Evolutionary conservation across 2,113 vertebrate species (phyloP).

Genomic region (Xenotilapia caudafasciata): DNA sequence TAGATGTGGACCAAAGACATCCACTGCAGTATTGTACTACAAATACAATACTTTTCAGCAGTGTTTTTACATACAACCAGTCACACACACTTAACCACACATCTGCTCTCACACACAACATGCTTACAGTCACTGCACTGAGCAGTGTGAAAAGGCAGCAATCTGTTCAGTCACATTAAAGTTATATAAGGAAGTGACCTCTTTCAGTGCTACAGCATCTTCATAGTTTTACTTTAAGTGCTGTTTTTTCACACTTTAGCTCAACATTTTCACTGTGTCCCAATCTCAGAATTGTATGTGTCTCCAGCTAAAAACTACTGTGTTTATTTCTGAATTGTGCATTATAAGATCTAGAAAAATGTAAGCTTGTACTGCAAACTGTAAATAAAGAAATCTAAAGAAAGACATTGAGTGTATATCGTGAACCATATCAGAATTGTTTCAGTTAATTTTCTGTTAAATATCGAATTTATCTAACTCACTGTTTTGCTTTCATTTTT

Average conservation of each 20-base stretch:
- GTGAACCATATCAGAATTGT: neutral
- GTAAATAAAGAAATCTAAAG: neutral
- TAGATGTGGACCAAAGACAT: neutral
- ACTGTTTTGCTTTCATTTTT: neutral
- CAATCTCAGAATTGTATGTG: neutral
- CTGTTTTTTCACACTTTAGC: neutral
- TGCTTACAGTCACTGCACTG: neutral
- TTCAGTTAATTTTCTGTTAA: neutral
- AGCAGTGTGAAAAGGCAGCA: neutral
- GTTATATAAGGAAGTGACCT: constrained; percentile 8
- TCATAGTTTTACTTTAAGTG: neutral
- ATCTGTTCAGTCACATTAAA: constrained; percentile 31
- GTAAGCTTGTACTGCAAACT: neutral
- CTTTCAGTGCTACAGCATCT: neutral
- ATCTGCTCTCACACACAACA: neutral
- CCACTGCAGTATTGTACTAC: neutral
- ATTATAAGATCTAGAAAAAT: neutral
- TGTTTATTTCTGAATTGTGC: neutral
- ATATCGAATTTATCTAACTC: neutral
- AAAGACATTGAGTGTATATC: neutral
- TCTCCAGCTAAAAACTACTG: neutral
- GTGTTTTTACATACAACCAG: neutral
- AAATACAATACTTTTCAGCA: neutral
- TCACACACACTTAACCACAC: neutral
- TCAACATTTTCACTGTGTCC: neutral